A percentile compares a stretch with the other conserved stretches of the same genome.
Evolutionary conservation across 2,797 vertebrate species (phyloP).

Genomic region (Podargus strigoides): DNA sequence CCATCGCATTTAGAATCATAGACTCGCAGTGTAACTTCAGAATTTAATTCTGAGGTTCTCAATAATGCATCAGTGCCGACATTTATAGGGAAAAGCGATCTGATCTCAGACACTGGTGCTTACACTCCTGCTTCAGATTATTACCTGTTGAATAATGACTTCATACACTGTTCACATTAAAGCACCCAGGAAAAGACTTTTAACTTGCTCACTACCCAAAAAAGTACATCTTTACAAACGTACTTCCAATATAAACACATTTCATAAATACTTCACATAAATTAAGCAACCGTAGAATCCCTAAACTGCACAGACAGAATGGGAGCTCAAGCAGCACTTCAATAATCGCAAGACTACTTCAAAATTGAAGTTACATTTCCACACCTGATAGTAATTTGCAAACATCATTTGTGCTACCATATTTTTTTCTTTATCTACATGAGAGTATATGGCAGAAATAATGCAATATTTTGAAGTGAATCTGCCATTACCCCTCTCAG

Average conservation of each 20-base stretch:
- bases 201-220: no score
- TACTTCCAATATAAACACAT: not conserved
- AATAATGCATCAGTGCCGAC: not conserved
- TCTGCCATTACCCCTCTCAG: not conserved
- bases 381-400: not conserved
- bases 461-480: not conserved
- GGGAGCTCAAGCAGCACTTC: not conserved
- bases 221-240: not conserved
- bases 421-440: not conserved
- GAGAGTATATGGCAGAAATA: not conserved
- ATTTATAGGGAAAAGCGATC: not conserved
- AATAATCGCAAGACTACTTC: not conserved
- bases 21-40: not conserved
- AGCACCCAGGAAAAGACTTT: not conserved
- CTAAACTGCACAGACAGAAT: not conserved
- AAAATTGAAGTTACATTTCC: not conserved
- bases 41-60: not conserved
- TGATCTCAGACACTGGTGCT: not conserved
- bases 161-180: not conserved
- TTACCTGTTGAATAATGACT: not conserved
- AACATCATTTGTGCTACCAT: not conserved
- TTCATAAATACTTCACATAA: not conserved
- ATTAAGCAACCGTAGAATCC: not conserved
- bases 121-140: not conserved
- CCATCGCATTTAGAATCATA: not conserved